These are phyloP conservation scores for Melanotus villosus DNA, from an alignment of 2,888 invertebrate genomes.

Conservation along the genomic window DNA sequence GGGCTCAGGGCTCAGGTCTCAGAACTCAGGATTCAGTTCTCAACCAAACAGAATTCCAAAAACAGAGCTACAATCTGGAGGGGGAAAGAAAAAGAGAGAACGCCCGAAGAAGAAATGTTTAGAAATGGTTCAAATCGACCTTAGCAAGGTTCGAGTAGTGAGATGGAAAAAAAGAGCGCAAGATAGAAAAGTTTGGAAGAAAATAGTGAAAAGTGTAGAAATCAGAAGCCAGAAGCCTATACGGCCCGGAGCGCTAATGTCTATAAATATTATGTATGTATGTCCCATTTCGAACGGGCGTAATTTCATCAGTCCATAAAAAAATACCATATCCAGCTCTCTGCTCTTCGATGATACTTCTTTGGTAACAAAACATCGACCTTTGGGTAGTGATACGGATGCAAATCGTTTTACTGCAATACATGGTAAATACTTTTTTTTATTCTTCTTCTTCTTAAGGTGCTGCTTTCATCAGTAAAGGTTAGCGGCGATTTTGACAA, in stretches of 20 bases:
- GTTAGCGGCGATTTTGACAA: no score
- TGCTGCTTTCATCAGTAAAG: no score
- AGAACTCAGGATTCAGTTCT: constrained; percentile 18
- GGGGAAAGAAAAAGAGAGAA: constrained; percentile 6
- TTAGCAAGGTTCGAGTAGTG: background rate
- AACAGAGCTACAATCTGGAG: background rate
- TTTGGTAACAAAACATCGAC: no score
- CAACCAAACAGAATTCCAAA: constrained; percentile 18
- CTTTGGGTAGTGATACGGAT: no score
- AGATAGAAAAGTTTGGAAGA: constrained; percentile 11
- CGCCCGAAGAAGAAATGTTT: constrained; percentile 1
- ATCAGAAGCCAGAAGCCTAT: background rate
- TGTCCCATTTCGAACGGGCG: no score
- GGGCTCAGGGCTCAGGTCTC: constrained; percentile 22
- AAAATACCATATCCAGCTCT: no score
- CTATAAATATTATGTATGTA: constrained; percentile 7
- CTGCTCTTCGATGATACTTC: no score
- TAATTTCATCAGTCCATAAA: no score
- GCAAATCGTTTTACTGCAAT: no score
- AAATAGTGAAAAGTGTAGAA: constrained; percentile 6
- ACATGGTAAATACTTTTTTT: no score
- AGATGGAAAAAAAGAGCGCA: background rate
- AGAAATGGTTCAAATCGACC: constrained; percentile 4
- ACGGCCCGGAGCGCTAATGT: background rate
- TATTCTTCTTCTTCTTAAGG: no score